Evolutionary conservation across 2,797 vertebrate species (phyloP).

Genomic region (Craterocephalus amniculus): DNA sequence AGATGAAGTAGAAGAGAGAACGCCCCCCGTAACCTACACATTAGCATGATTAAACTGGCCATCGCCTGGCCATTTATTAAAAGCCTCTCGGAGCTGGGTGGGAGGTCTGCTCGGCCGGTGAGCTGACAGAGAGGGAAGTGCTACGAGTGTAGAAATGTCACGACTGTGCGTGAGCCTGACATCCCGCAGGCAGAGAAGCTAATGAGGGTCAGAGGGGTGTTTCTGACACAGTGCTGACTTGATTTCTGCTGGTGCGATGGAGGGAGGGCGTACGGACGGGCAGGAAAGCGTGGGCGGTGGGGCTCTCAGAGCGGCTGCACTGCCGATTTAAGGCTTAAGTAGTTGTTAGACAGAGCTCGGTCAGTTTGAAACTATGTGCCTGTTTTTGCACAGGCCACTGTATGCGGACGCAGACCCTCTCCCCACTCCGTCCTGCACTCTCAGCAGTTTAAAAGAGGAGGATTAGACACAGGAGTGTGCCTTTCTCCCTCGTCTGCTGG

Average conservation of each 20-base stretch:
- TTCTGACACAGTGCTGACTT: constrained; percentile 3
- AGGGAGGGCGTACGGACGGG: constrained; percentile 20
- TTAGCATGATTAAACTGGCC: constrained; percentile 73
- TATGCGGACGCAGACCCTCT: constrained; percentile 58
- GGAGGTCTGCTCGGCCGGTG: constrained; percentile 25
- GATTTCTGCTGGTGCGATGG: constrained; percentile 37
- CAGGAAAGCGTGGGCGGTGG: constrained; percentile 23
- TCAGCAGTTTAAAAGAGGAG: constrained; percentile 73
- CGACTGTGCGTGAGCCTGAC: constrained; percentile 26
- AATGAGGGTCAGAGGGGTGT: constrained; percentile 42
- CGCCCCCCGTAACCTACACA: constrained; percentile 57
- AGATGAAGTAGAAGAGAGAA: constrained; percentile 56
- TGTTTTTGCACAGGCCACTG: constrained; percentile 55
- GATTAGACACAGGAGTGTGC: constrained; percentile 72
- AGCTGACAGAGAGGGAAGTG: not conserved
- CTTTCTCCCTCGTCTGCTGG: constrained; percentile 52
- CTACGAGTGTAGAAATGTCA: constrained; percentile 11
- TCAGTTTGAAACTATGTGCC: constrained; percentile 63
- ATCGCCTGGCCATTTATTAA: constrained; percentile 60
- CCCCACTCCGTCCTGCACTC: constrained; percentile 64
- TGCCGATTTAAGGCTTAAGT: constrained; percentile 65
- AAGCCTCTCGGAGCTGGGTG: constrained; percentile 45
- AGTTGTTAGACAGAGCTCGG: constrained; percentile 57
- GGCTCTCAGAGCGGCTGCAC: constrained; percentile 40
- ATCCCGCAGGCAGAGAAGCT: constrained; percentile 30